Evolutionary conservation across 1,140 invertebrate genomes (phyloP).

Genomic region (Arion vulgaris): DNA sequence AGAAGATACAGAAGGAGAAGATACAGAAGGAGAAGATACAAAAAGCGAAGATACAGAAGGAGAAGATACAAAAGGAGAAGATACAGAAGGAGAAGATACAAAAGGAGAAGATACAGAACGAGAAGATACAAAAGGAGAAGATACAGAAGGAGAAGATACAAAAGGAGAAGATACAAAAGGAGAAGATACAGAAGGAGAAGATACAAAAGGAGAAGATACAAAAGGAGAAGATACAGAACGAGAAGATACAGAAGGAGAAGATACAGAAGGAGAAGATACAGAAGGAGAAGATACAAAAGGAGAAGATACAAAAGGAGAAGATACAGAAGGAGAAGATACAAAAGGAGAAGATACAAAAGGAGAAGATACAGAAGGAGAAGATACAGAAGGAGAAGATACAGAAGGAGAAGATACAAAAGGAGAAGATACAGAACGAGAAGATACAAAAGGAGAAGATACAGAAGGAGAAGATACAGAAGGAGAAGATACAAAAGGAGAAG

Average conservation of each 20-base stretch:
- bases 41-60: not conserved
- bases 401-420: not conserved
- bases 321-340: conserved; percentile 8
- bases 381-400: not conserved
- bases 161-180: not conserved
- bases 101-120: not conserved
- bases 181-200: conserved; percentile 10
- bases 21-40: not conserved
- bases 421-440: not conserved
- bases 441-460: not conserved
- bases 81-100: not conserved
- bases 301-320: not conserved
- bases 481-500: not conserved
- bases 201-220: not conserved
- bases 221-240: not conserved
- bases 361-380: not conserved
- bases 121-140: not conserved
- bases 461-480: not conserved
- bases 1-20: not conserved
- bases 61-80: not conserved
- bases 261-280: not conserved
- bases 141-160: not conserved
- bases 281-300: not conserved
- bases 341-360: conserved; percentile 5
- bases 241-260: not conserved